Evolutionary conservation across 2,113 vertebrate species (phyloP), one percentile per base, ranked within the genome.

Genomic region (Phaethon lepturus): DNA sequence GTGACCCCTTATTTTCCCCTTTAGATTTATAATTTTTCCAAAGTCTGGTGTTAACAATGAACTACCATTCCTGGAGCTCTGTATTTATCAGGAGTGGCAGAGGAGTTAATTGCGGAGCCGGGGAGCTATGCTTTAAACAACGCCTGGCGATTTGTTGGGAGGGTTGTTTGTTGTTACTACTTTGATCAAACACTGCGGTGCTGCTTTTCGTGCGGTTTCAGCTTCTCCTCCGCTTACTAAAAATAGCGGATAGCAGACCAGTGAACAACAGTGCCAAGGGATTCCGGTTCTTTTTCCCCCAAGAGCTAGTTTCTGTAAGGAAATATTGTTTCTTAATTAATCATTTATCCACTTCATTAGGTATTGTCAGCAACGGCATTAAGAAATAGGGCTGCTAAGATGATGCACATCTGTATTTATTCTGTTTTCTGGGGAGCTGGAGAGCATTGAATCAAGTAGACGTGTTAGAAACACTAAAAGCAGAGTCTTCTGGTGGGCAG

Each of bases 311-410:
- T 95, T 62, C 93, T 71, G 44, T 53, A 47, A 80, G 89, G 94
- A 96, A 95, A 95, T 93, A 93, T 63, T 71, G 69, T 85, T 77
- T 91, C 81, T 93, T 97, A 96, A 96, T 96, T 93, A 97, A 97
- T 96, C 93, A 83, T 92, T 97, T 96, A 89, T 74, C 93, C 86
- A 80, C 95, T 84, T 93, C 95, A 90, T 97, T 97, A 94, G 88
- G 26, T 64, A 64, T 75, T 87, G 92, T 88, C 86, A 56, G 86
- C 76, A 13, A 19, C 17, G 1, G 95, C 67, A 87, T 38, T 94
- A 90, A 87, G 92, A 53, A 95, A 58, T 6, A 31, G 50, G 49
- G 85, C 79, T 80, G 86, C 50, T 6, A 15, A 42, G 92, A 29
- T 7, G 83, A 23, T 42, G 79, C 47, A 0, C 9, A 0, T 7